phyloP scores from a whole-genome alignment of 1,140 invertebrate genomes.

The Ceratina japonica region DNA sequence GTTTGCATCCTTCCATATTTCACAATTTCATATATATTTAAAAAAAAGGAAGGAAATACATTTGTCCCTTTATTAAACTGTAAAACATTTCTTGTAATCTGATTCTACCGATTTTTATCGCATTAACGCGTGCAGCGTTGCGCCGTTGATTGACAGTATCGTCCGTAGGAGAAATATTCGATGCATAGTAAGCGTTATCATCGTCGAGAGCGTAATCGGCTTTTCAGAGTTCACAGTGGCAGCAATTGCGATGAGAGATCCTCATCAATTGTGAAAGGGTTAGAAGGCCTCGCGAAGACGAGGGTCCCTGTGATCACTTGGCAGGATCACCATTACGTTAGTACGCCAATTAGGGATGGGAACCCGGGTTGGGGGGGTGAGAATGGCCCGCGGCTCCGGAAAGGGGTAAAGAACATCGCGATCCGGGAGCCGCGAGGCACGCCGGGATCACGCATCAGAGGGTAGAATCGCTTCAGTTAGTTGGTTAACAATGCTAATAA shows the following conservation, averaged over 20 bases:
- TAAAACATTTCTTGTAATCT: neutral
- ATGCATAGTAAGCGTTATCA: neutral
- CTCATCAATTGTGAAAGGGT: conserved; percentile 60
- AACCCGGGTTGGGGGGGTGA: conserved; percentile 50
- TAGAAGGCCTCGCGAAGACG: conserved; percentile 53
- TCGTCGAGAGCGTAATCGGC: conserved; percentile 33
- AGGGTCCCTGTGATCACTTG: conserved; percentile 69
- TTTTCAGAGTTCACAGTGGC: conserved; percentile 51
- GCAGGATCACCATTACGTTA: conserved; percentile 71
- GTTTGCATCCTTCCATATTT: neutral
- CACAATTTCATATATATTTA: neutral
- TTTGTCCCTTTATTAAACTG: neutral
- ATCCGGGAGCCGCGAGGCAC: conserved; percentile 67
- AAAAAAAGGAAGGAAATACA: neutral
- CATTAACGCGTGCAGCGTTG: neutral
- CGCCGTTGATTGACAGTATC: neutral
- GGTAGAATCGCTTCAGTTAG: conserved; percentile 72
- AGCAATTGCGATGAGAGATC: conserved; percentile 52
- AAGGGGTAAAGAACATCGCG: conserved; percentile 69
- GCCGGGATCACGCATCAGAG: conserved; percentile 62
- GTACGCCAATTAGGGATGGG: conserved; percentile 71
- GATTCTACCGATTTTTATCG: neutral
- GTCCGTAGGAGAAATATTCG: neutral
- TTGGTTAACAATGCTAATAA: conserved; percentile 79
- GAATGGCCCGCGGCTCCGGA: conserved; percentile 67